These are phyloP conservation scores for Oxyura jamaicensis DNA, from an alignment of 2,113 vertebrate genomes.

Conservation along the genomic window DNA sequence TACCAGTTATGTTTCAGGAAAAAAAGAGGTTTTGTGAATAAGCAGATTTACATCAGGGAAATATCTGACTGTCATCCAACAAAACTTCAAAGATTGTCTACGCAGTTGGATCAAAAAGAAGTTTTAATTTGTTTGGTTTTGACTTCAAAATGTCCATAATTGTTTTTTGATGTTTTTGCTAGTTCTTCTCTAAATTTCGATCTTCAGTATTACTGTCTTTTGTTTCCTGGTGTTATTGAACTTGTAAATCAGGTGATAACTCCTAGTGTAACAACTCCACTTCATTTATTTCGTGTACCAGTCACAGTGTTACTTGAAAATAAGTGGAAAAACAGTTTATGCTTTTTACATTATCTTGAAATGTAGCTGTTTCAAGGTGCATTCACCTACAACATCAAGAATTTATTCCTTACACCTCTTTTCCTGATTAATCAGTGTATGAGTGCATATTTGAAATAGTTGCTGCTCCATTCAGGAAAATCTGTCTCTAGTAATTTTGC, in stretches of 20 bases:
- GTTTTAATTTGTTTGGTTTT: not conserved
- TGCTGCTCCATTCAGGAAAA: not conserved
- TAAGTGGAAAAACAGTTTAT: not conserved
- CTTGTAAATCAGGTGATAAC: not conserved
- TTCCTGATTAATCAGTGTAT: not conserved
- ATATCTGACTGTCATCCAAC: not conserved
- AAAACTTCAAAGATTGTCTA: not conserved
- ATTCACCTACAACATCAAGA: not conserved
- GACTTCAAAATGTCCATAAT: not conserved
- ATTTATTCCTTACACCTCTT: not conserved
- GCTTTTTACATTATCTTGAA: not conserved
- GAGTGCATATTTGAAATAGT: not conserved
- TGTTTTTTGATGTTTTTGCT: not conserved
- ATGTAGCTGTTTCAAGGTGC: not conserved
- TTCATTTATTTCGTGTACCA: slow-evolving; percentile 15
- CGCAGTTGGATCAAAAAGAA: not conserved
- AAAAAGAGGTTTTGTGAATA: not conserved
- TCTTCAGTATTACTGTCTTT: not conserved
- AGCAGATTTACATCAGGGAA: not conserved
- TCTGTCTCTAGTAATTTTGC: not conserved
- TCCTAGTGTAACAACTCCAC: not conserved
- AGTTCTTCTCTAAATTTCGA: not conserved
- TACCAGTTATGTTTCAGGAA: not conserved
- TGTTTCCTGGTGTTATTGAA: not conserved
- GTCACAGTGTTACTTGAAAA: slow-evolving; percentile 6